Evolutionary conservation across 2,797 vertebrate genomes (phyloP), one percentile per base, ranked within the genome.

Genomic region (Chrysocyon brachyurus): DNA sequence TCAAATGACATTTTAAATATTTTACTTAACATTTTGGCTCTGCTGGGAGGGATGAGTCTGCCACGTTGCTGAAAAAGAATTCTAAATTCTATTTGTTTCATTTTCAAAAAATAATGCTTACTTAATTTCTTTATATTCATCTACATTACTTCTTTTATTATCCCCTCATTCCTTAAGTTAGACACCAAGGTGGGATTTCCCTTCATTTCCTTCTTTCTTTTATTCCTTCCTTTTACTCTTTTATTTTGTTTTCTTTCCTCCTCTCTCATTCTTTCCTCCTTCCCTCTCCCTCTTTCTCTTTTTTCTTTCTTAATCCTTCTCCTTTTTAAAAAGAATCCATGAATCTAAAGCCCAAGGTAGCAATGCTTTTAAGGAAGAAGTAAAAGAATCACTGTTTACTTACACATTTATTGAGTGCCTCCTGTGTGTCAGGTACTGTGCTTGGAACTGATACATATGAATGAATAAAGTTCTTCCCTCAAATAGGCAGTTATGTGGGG

Each of bases 1-100:
- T 97, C 91, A 94, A 94, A 97, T 96, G 87, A 73, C 89, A 95
- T 92, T 97, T 95, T 97, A 96, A 97, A 93, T 98, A 97, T 96
- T 97, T 96, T 96, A 98, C 93, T 94, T 59, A 87, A 40, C 75
- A 92, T 97, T 91, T 96, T 94, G 91, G 92, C 77, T 96, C 85
- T 90, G 87, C 82, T 87, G 72, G 12, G 72, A 94, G 79, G 87
- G 64, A 91, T 68, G 79, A 78, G 79, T 96, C 49, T 95, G 16
- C 88, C 83, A 66, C 96, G 79, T 91, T 87, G 33, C 96, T 95
- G 46, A 82, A 90, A 96, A 97, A 77, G 96, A 81, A 83, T 95
- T 95, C 91, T 88, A 94, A 96, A 82, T 90, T 94, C 64, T 94
- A 16, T 85, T 94, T 97, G 64, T 95, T 83, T 96, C 93, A 87